Evolutionary conservation across 2,113 vertebrate species (phyloP), one percentile per base, ranked within the genome.

Genomic region (Hyperopisus bebe): DNA sequence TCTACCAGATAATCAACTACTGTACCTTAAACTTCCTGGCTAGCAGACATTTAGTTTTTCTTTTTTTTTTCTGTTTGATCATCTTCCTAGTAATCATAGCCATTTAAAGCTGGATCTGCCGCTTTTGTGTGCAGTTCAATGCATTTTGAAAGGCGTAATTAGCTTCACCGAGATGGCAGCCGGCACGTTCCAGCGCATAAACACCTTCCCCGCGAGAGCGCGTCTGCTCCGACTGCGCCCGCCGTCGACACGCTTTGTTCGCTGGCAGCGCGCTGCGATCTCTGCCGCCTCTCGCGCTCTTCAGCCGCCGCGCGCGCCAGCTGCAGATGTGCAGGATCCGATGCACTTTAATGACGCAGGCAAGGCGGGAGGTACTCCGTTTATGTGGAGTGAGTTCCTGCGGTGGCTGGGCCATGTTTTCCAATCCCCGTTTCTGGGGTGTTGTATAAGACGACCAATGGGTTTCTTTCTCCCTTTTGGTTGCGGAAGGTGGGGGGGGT

Each of bases 71-170:
- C n/a, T 21, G 50, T 51, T 87, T 27, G 50, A 87, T 87, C 48
- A 35, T 87, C 85, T 87, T 50, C 47, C 48, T 35, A 53, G 85
- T 31, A 87, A 87, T 87, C 85, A 87, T 8, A 19, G 85, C n/a
- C 85, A 87, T 87, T 87, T 87, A 51, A 51, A 87, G 50, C 50
- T 55, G 13, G 31, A 87, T 87, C 85, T 87, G 50, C 50, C 13
- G 85, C 85, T 51, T 87, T 87, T 87, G 50, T 87, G 50, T 39
- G 27, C 5, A 87, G 50, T 53, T 87, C 48, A 87, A 53, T 87
- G 50, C 48, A 27, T 31, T 87, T 55, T 87, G 85, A 87, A 87
- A 87, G 50, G 50, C 35, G 85, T 87, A 87, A 87, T 87, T 87
- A 87, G 85, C 50, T 87, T 19, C 50, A 53, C 17, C 31, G 85